Evolutionary conservation across 2,888 invertebrate species (phyloP).

Genomic region (Protodeltote pygarga): DNA sequence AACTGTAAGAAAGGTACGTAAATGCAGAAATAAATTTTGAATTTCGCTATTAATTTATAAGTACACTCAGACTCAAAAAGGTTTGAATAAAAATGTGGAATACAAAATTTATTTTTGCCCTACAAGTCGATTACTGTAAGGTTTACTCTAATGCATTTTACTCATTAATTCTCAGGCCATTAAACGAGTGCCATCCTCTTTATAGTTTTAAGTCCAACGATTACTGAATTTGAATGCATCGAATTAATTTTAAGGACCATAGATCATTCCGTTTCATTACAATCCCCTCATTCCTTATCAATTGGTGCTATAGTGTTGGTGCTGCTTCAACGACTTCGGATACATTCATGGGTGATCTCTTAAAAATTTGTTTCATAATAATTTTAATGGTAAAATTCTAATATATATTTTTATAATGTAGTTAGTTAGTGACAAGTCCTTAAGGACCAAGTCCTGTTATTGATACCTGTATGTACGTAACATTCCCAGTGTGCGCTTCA

Average conservation of each 20-base stretch:
- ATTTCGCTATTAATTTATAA: constrained; percentile 39
- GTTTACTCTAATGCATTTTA: constrained; percentile 85
- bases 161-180: constrained; percentile 86
- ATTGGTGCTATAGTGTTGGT: constrained; percentile 73
- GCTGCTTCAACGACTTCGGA: constrained; percentile 74
- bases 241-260: constrained; percentile 65
- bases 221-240: constrained; percentile 69
- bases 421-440: constrained; percentile 67
- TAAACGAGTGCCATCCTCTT: constrained; percentile 85
- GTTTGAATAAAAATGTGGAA: constrained; percentile 3
- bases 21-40: constrained; percentile 44
- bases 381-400: constrained; percentile 51
- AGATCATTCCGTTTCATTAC: constrained; percentile 50
- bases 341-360: constrained; percentile 81
- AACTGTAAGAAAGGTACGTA: constrained; percentile 35
- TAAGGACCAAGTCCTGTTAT: constrained; percentile 65
- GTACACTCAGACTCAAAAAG: constrained; percentile 22
- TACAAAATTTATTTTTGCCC: constrained; percentile 43
- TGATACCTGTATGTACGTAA: constrained; percentile 86
- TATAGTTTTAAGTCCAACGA: constrained; percentile 80
- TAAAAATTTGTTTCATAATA: constrained; percentile 63
- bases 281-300: constrained; percentile 49
- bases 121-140: constrained; percentile 64
- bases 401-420: constrained; percentile 81
- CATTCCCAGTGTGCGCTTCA: constrained; percentile 85